Conservation (phyloP, 2,888 invertebrate species). For the Lycaena phlaeas region DNA sequence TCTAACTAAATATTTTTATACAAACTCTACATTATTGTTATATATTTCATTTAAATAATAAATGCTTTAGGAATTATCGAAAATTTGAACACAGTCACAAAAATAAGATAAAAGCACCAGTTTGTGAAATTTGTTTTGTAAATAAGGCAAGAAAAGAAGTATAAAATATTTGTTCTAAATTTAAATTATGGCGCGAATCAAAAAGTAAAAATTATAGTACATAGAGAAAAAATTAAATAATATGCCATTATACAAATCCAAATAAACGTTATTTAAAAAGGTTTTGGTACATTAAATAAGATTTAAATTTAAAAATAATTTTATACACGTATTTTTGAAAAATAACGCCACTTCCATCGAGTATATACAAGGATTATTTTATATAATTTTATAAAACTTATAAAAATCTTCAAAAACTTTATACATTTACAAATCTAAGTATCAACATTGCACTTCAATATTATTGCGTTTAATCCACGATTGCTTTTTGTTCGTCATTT, state of each 20-base stretch:
- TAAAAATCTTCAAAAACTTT: conserved; percentile 23
- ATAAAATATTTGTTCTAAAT: background rate
- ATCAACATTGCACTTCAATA: conserved; percentile 54
- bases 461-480: conserved; percentile 28
- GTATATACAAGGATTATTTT: conserved; percentile 12
- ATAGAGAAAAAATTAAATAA: background rate
- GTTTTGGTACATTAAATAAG: too few species aligned
- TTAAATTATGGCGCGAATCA: background rate
- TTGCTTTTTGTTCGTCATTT: conserved; percentile 19
- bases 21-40: conserved; percentile 3
- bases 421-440: conserved; percentile 25
- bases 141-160: background rate
- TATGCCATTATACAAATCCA: conserved; percentile 8
- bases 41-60: conserved; percentile 23
- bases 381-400: conserved; percentile 19
- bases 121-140: background rate
- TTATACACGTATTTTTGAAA: background rate
- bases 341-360: background rate
- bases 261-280: conserved; percentile 6
- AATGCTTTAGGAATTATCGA: conserved; percentile 55
- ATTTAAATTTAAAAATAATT: background rate
- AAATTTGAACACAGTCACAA: conserved; percentile 27
- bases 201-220: background rate
- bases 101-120: conserved; percentile 16
- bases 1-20: conserved; percentile 6